Conservation (phyloP, 2,113 vertebrate species). For the Xenopus borealis region DNA sequence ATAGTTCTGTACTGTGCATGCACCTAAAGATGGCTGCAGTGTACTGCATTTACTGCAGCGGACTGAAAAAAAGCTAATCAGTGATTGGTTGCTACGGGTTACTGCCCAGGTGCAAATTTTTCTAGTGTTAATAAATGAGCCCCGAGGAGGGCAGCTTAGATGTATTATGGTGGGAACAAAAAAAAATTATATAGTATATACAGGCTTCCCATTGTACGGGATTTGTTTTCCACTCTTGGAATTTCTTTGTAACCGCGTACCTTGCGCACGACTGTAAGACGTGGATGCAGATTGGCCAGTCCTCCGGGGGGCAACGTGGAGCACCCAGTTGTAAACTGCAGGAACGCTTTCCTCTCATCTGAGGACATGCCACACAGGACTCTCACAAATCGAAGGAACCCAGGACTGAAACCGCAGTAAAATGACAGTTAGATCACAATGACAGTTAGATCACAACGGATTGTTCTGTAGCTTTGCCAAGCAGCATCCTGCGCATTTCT, state of each 20-base stretch:
- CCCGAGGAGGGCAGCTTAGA: too few relatives aligned
- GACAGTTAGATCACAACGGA: neutral
- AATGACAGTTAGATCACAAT: neutral
- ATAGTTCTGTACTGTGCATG: too few relatives aligned
- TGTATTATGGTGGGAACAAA: too few relatives aligned
- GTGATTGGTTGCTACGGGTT: too few relatives aligned
- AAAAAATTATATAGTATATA: too few relatives aligned
- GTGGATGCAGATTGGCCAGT: slow-evolving; percentile 92
- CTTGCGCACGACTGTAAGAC: slow-evolving; percentile 97
- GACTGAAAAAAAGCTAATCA: too few relatives aligned
- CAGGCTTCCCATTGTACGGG: too few relatives aligned
- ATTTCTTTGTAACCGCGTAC: slow-evolving; percentile 53
- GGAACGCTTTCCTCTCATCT: slow-evolving; percentile 94
- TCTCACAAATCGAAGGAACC: slow-evolving; percentile 89
- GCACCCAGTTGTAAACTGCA: slow-evolving; percentile 97
- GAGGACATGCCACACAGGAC: slow-evolving; percentile 96
- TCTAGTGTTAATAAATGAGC: too few relatives aligned
- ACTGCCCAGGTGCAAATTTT: too few relatives aligned
- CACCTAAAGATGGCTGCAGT: too few relatives aligned
- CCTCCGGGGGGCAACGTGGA: slow-evolving; percentile 95
- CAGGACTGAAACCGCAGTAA: slow-evolving; percentile 69
- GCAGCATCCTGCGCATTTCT: neutral
- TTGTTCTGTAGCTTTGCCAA: neutral
- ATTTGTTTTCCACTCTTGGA: too few relatives aligned
- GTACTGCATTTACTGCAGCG: too few relatives aligned